phyloP scores from a whole-genome alignment of 2,797 vertebrate genomes.

The Mormyrus proboscirostris region DNA sequence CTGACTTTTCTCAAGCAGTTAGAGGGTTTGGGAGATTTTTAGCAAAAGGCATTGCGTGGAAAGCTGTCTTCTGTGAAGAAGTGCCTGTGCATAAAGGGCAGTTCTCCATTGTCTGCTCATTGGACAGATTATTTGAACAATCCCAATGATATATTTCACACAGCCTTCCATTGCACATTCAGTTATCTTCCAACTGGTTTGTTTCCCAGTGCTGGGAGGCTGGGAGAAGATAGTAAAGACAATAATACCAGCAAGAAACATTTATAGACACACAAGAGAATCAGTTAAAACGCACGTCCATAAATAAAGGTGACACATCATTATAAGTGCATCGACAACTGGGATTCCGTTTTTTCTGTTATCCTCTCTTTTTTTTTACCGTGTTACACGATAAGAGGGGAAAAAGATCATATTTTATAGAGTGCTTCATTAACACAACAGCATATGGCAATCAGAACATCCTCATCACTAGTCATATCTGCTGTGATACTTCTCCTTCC shows the following conservation, averaged over 20 bases:
- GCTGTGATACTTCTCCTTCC: conserved; percentile 19
- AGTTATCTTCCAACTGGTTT: conserved; percentile 35
- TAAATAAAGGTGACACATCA: conserved; percentile 44
- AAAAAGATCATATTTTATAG: conserved; percentile 13
- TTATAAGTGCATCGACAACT: conserved; percentile 41
- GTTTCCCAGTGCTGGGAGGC: conserved; percentile 46
- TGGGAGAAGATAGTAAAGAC: conserved; percentile 30
- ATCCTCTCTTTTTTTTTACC: neutral
- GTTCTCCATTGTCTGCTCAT: neutral
- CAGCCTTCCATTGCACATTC: conserved; percentile 1
- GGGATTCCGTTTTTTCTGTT: conserved; percentile 33
- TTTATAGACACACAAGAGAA: conserved; percentile 30
- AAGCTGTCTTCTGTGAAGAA: neutral
- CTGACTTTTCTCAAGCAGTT: neutral
- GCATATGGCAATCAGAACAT: conserved; percentile 31
- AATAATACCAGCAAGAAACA: conserved; percentile 28
- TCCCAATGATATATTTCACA: neutral
- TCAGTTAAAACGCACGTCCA: conserved; percentile 37
- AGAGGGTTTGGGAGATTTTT: conserved; percentile 4
- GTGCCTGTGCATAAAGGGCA: neutral
- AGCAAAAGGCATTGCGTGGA: neutral
- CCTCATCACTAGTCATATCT: neutral
- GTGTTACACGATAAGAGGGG: conserved; percentile 29
- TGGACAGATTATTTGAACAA: neutral
- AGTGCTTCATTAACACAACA: conserved; percentile 44